Conservation (phyloP, 2,797 vertebrate species). For the Sebastes kiyomatsui region DNA sequence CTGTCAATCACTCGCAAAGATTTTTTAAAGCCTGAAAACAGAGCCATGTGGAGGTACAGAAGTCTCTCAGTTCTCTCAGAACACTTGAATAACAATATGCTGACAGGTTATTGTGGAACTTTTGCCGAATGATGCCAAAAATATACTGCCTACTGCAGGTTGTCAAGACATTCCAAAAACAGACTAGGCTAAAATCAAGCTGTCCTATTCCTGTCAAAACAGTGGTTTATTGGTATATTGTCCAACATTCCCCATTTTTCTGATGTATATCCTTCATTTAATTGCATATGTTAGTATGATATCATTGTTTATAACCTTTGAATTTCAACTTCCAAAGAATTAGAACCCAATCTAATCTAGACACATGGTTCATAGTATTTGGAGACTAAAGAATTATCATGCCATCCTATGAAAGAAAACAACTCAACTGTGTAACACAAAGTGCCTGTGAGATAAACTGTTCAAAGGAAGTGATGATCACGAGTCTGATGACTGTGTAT, state of each 20-base stretch:
- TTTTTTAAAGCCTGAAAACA: too few species aligned
- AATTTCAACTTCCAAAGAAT: not conserved
- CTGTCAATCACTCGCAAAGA: too few species aligned
- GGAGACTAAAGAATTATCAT: not conserved
- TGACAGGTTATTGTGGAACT: too few species aligned
- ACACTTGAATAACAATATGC: too few species aligned
- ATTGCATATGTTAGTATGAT: not conserved
- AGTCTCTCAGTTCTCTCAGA: too few species aligned
- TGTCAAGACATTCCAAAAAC: not conserved
- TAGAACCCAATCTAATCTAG: not conserved
- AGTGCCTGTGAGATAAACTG: conserved; percentile 2
- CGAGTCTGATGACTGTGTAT: not conserved
- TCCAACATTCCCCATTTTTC: not conserved
- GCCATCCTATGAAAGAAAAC: not conserved
- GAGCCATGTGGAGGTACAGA: too few species aligned
- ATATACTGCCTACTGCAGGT: too few species aligned
- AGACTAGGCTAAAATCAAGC: too few species aligned
- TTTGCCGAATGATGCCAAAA: too few species aligned
- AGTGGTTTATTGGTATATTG: not conserved
- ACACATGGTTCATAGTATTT: not conserved
- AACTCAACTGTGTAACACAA: not conserved
- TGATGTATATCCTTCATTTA: not conserved
- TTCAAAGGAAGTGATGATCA: not conserved
- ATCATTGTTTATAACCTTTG: not conserved
- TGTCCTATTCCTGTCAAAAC: not conserved